Percentiles rank a stretch among this genome's conserved stretches.
phyloP scores from a whole-genome alignment of 2,113 vertebrate species.

The Corythoichthys intestinalis region DNA sequence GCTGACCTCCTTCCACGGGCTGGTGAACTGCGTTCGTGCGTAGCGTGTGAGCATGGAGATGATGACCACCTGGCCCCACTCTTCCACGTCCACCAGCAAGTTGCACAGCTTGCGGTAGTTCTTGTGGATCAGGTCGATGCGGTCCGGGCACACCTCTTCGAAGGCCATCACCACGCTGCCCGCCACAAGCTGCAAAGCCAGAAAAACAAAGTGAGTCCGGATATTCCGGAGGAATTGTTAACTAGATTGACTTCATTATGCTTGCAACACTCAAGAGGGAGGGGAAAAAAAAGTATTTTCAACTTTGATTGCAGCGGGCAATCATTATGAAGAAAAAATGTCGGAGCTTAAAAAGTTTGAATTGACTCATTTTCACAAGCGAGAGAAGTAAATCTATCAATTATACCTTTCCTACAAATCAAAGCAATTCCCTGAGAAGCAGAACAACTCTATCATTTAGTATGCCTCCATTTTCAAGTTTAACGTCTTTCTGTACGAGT shows the following conservation, averaged over 20 bases:
- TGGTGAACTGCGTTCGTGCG: constrained; percentile 90
- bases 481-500: background rate
- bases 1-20: constrained; percentile 87
- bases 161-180: constrained; percentile 98
- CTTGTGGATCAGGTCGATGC: constrained; percentile 97
- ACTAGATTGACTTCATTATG: constrained; percentile 23
- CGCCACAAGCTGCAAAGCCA: constrained; percentile 81
- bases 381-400: constrained; percentile 32
- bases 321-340: constrained; percentile 38
- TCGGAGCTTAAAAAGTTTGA: constrained; percentile 19
- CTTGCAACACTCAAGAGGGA: constrained; percentile 24
- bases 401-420: constrained; percentile 5
- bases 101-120: constrained; percentile 97
- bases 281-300: constrained; percentile 40
- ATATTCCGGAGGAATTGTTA: constrained; percentile 37
- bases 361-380: constrained; percentile 18
- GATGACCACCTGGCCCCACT: constrained; percentile 98
- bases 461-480: background rate
- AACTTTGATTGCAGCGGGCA: constrained; percentile 45
- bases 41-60: constrained; percentile 97
- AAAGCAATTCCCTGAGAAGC: background rate
- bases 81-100: constrained; percentile 93
- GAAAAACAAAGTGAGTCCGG: constrained; percentile 12
- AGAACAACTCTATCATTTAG: constrained; percentile 6
- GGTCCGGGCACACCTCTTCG: constrained; percentile 95